Evolutionary conservation across 1,140 invertebrate genomes (phyloP), one percentile per base, ranked within the genome.

Genomic region (Neodiprion virginianus): DNA sequence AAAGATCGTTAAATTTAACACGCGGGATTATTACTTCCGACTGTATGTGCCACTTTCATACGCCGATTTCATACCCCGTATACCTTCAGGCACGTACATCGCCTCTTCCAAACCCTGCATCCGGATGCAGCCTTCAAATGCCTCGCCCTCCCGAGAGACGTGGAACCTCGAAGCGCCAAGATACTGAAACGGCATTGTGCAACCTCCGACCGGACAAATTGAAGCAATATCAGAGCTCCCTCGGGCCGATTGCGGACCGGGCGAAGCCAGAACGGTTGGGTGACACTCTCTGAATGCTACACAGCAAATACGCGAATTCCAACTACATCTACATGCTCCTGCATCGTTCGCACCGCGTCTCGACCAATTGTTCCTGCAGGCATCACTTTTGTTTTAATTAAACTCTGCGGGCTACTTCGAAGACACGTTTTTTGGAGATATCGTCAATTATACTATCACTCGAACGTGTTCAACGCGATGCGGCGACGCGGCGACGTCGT

Each of bases 201-300:
- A 61, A 61, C 53, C 53, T 61, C 53, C 11, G 4, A 61, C 40
- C 67, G 12, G 70, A 71, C 70, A 71, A 71, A 71, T 71, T 71
- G 70, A 71, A 71, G 70, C 70, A 71, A 71, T 71, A 71, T 71
- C 70, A 71, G n/a, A 61, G 53, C n/a, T 61, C 8, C 53, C 53
- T 61, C 11, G 11, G 11, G n/a, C 53, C 53, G 53, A 61, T 61
- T 61, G 53, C 7, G 5, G 11, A 12, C 11, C 7, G 11, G 53
- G 7, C 53, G 53, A 61, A 17, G 7, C 53, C 8, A 40, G 28
- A 17, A 61, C 53, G 53, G 53, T 5, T 40, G 1, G 4, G 4
- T 61, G 53, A 61, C n/a, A 61, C 53, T 61, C 53, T 17, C 53
- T 61, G 53, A 61, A 61, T 61, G 53, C 8, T 0, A 61, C 53